These are phyloP conservation scores for Rachycentron canadum DNA, from an alignment of 2,797 vertebrate species.

Conservation along the genomic window DNA sequence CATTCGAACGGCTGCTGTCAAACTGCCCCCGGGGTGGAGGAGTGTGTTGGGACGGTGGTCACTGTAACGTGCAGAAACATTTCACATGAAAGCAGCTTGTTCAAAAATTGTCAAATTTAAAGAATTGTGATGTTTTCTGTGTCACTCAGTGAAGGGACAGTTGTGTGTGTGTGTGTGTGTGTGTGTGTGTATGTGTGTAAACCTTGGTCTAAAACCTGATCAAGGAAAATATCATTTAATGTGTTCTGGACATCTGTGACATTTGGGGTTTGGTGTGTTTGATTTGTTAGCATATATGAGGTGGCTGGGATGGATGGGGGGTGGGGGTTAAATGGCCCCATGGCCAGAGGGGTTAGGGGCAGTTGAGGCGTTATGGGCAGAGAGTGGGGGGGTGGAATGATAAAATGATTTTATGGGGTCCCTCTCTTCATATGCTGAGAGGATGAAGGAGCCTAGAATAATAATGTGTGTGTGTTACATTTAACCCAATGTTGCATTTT, in stretches of 20 bases:
- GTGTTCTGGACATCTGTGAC: slow-evolving; percentile 40
- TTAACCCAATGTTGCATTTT: slow-evolving; percentile 9
- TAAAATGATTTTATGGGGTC: slow-evolving; percentile 64
- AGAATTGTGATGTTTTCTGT: neutral
- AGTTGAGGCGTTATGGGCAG: slow-evolving; percentile 42
- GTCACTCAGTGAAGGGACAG: too few species aligned
- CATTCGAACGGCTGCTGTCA: slow-evolving; percentile 33
- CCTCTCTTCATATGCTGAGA: slow-evolving; percentile 57
- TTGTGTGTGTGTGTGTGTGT: neutral
- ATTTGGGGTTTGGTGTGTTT: slow-evolving; percentile 28
- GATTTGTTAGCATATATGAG: slow-evolving; percentile 39
- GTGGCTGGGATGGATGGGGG: slow-evolving; percentile 11
- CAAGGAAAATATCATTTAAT: neutral
- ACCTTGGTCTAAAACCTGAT: neutral
- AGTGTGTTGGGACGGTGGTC: slow-evolving; percentile 32
- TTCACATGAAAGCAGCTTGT: neutral
- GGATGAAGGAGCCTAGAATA: slow-evolving; percentile 22
- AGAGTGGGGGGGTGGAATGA: slow-evolving; percentile 24
- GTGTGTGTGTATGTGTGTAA: neutral
- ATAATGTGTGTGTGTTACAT: slow-evolving; percentile 36
- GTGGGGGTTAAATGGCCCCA: slow-evolving; percentile 49
- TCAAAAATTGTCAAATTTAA: neutral
- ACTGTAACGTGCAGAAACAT: slow-evolving; percentile 16
- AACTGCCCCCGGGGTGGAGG: slow-evolving; percentile 36
- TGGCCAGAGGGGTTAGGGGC: slow-evolving; percentile 77